Base-by-base conservation (phyloP, 2,888 invertebrate genomes). In the Schizaphis graminum region DNA sequence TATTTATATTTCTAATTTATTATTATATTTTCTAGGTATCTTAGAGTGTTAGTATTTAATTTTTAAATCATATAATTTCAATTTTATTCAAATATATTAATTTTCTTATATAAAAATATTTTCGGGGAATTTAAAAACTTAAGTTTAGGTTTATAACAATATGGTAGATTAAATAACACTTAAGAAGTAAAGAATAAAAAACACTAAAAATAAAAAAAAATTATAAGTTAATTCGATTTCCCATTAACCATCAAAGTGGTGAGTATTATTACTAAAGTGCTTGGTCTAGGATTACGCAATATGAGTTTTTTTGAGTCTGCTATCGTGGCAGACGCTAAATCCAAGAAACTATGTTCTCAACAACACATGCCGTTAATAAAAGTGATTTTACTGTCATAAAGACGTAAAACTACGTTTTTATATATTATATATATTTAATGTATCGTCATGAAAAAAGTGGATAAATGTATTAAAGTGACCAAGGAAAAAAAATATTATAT, bases 281-380 rank as follows among this genome's bases (percentile, higher is more conserved):
- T 41, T 24, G 10, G 56, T 85, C 44, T 56, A 47, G 67, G 56
- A 56, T 91, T 91, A 85, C 35, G 41, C 5, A 4, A n/a, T 56
- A 53, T 84, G 56, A 91, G 53, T 84, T 77, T 35, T 56, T 41
- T 28, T 16, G n/a, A 85, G 56, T 85, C 77, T 77, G 7, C 41
- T 41, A 41, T 26, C 35, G 16, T 26, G 41, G 11, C 49, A 16
- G 24, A 49, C 49, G 2, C 26, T 91, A 91, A 91, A 91, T 49
- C 53, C 53, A 26, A 26, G 44, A 8, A 13, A 61, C 61, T 35
- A 13, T 35, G 41, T 56, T 44, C 7, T 53, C 35, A 24, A 21
- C 67, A 49, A 21, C 57, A 47, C n/a, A 67, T 35, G 24, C 24
- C 44, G 77, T 91, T 77, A 91, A 91, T 91, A 91, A 91, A 91